Evolutionary conservation across 2,113 vertebrate species (phyloP).

Genomic region (Paramormyrops kingsleyae): DNA sequence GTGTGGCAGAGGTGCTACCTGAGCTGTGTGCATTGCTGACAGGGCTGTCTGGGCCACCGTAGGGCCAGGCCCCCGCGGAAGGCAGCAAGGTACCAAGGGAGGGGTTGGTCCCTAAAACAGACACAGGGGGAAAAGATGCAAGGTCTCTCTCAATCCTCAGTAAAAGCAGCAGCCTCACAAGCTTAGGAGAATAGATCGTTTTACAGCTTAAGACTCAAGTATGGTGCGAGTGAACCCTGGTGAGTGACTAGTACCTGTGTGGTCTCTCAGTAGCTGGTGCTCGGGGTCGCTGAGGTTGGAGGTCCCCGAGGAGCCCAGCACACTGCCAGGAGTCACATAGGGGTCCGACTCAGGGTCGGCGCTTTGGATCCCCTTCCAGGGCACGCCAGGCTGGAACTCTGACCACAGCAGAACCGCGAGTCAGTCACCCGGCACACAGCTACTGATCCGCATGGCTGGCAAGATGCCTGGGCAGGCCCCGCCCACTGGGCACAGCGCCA

Average conservation of each 20-base stretch:
- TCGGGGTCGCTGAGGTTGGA: constrained; percentile 94
- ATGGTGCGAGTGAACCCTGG: neutral
- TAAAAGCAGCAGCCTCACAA: neutral
- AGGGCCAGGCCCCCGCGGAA: constrained; percentile 99
- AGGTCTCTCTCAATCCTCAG: neutral
- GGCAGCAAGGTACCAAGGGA: constrained; percentile 99
- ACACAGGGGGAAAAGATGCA: neutral
- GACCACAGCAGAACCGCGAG: neutral
- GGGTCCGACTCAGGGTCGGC: constrained; percentile 97
- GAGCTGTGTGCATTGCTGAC: constrained; percentile 97
- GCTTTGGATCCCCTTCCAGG: constrained; percentile 98
- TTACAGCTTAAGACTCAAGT: neutral
- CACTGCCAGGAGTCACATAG: constrained; percentile 95
- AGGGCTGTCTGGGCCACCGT: constrained; percentile 99
- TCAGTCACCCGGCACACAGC: neutral
- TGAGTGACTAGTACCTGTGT: constrained; percentile 66
- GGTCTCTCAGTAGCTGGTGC: constrained; percentile 98
- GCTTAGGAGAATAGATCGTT: neutral
- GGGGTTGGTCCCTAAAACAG: constrained; percentile 85
- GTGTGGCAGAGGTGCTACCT: constrained; percentile 59
- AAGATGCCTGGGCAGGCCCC: neutral
- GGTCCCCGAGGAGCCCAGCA: constrained; percentile 84
- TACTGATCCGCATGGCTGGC: neutral
- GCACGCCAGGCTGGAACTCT: constrained; percentile 99
- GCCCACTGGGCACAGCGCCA: neutral